phyloP scores from a whole-genome alignment of 2,888 invertebrate genomes.

The Philereme vetulata region DNA sequence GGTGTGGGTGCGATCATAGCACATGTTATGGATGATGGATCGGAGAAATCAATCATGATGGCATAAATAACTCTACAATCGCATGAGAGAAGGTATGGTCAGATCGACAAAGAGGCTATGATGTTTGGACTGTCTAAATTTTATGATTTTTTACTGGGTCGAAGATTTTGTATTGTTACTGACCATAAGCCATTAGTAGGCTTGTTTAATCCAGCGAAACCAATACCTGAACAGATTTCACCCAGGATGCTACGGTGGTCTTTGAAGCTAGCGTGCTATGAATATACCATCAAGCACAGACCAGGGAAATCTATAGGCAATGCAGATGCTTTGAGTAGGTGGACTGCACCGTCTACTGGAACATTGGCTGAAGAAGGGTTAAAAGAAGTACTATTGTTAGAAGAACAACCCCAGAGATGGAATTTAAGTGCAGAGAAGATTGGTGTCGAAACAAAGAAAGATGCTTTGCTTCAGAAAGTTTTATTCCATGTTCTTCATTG shows the following conservation, averaged over 20 bases:
- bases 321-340: slow-evolving; percentile 23
- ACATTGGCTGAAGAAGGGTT: too few species aligned
- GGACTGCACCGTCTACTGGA: too few species aligned
- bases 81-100: slow-evolving; percentile 4
- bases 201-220: slow-evolving; percentile 19
- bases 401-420: too few species aligned
- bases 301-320: slow-evolving; percentile 20
- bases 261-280: slow-evolving; percentile 1
- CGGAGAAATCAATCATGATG: slow-evolving; percentile 34
- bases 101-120: slow-evolving; percentile 39
- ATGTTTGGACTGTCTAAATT: slow-evolving; percentile 36
- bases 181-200: slow-evolving; percentile 33
- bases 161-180: slow-evolving; percentile 25
- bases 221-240: slow-evolving; percentile 15
- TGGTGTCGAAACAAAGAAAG: too few species aligned
- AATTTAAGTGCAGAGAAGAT: too few species aligned
- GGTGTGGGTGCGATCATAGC: slow-evolving; percentile 4
- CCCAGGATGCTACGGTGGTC: slow-evolving; percentile 18
- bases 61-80: slow-evolving; percentile 22
- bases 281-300: slow-evolving; percentile 13
- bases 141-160: slow-evolving; percentile 23
- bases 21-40: slow-evolving; percentile 15
- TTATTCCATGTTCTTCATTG: too few species aligned
- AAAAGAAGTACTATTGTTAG: too few species aligned
- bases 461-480: too few species aligned